phyloP scores from a whole-genome alignment of 64 coral and sea anemone genomes.

The Pocillopora damicornis region DNA sequence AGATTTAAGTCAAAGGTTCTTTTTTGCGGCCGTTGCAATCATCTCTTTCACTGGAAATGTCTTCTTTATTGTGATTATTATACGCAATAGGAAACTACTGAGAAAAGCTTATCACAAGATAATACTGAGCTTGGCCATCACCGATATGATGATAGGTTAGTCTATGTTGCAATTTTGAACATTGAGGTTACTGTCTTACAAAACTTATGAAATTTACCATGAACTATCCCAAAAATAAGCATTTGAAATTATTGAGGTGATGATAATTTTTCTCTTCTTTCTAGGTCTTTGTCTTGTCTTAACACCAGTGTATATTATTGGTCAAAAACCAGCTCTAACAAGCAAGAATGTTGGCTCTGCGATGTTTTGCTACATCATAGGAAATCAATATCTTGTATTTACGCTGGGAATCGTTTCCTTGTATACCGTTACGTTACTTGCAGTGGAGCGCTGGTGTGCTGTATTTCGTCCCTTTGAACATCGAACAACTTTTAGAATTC shows the following conservation, averaged over 20 bases:
- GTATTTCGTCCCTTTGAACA: conserved; percentile 41
- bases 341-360: background rate
- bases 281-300: conserved; percentile 42
- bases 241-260: too few species aligned
- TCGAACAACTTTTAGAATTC: conserved; percentile 38
- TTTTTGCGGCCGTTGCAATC: conserved; percentile 40
- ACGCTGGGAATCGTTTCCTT: conserved; percentile 54
- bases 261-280: background rate
- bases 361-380: conserved; percentile 57
- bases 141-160: conserved; percentile 68
- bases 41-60: conserved; percentile 48
- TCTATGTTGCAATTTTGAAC: background rate
- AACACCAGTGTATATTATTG: conserved; percentile 54
- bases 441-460: conserved; percentile 63
- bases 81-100: conserved; percentile 31
- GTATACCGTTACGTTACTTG: conserved; percentile 54
- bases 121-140: conserved; percentile 42
- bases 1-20: conserved; percentile 30
- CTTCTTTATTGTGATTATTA: conserved; percentile 42
- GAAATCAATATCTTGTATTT: conserved; percentile 52
- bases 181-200: background rate
- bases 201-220: background rate
- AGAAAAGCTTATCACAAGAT: conserved; percentile 49
- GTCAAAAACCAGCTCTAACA: conserved; percentile 1
- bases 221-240: background rate